These are phyloP conservation scores for Sebastes trivittatus DNA, from an alignment of 2,797 vertebrate genomes.

Conservation along the genomic window DNA sequence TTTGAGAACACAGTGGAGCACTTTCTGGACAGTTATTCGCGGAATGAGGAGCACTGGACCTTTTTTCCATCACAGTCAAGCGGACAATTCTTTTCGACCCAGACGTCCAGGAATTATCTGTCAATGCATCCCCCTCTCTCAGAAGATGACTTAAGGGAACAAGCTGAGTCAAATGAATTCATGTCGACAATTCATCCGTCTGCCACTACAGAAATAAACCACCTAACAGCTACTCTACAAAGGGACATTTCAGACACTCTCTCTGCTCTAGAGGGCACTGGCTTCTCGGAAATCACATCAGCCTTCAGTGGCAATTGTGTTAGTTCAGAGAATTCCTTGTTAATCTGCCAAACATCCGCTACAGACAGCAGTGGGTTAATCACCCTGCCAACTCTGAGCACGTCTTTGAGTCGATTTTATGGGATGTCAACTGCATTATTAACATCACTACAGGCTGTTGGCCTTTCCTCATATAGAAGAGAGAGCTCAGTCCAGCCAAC, in stretches of 20 bases:
- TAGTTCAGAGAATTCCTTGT: constrained; percentile 3
- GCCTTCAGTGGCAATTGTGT: neutral
- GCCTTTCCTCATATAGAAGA: neutral
- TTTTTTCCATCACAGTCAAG: neutral
- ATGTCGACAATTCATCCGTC: too few species aligned
- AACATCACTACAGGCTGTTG: neutral
- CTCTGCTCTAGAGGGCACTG: neutral
- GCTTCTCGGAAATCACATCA: neutral
- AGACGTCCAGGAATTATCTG: neutral
- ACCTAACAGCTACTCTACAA: neutral
- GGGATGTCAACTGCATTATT: neutral
- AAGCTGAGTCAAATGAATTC: neutral
- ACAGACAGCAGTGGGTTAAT: neutral
- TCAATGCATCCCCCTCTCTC: neutral
- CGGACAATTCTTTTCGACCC: neutral
- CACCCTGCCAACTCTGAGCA: constrained; percentile 10
- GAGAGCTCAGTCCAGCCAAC: neutral
- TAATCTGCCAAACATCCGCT: neutral
- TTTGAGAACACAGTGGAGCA: neutral
- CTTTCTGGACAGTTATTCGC: neutral
- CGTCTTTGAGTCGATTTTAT: constrained; percentile 4
- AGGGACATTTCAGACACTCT: neutral
- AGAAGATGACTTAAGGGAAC: neutral
- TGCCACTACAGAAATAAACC: neutral
- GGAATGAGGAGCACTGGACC: neutral